Conservation (phyloP, 2,888 invertebrate genomes). For the Eupithecia subfuscata region DNA sequence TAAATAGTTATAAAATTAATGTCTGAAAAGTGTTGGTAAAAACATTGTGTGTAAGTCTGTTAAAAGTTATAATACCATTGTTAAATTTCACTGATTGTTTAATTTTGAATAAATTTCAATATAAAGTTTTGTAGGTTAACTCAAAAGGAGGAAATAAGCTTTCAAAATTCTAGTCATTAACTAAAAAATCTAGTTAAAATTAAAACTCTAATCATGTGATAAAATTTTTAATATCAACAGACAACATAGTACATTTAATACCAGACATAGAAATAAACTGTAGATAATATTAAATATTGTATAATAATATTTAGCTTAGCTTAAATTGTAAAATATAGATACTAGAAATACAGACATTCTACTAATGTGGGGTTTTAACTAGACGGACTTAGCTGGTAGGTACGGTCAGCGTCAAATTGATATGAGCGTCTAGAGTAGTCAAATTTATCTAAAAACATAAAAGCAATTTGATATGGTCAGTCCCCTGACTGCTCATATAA, state of each 20-base stretch:
- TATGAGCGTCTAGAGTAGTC: no score
- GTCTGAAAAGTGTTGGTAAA: no score
- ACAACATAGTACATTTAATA: conserved; percentile 47
- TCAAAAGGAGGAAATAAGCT: not conserved
- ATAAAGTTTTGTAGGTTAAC: not conserved
- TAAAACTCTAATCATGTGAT: conserved; percentile 20
- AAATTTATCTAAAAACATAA: no score
- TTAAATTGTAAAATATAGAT: not conserved
- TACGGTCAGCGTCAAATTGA: no score
- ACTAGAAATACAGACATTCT: conserved; percentile 10
- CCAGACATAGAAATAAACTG: conserved; percentile 25
- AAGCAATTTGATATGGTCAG: no score
- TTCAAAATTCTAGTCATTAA: not conserved
- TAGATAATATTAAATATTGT: conserved; percentile 24
- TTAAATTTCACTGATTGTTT: not conserved
- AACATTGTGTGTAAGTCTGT: not conserved
- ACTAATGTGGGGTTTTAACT: conserved; percentile 17
- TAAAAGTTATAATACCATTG: not conserved
- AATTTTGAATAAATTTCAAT: not conserved
- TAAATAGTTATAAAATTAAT: not conserved
- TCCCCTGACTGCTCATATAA: no score
- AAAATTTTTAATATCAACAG: conserved; percentile 51
- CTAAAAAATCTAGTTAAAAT: not conserved
- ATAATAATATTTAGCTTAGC: conserved; percentile 12
- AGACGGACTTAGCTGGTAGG: conserved; percentile 17